Percentiles rank a stretch among this genome's conserved stretches.
phyloP scores from a whole-genome alignment of 2,113 vertebrate species.

The Nestor notabilis region DNA sequence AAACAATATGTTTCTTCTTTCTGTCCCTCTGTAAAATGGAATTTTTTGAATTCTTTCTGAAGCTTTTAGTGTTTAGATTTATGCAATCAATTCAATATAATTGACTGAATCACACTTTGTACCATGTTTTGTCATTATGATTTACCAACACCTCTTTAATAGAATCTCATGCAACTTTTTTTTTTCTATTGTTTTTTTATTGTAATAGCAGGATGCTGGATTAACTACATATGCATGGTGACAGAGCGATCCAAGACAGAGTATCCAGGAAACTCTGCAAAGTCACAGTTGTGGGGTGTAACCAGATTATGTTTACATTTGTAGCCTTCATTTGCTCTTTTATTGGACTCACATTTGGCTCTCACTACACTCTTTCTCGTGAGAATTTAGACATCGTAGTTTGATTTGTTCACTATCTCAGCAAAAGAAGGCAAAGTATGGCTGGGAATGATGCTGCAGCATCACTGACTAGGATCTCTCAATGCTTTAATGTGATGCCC shows the following conservation, averaged over 20 bases:
- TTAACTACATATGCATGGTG: slow-evolving; percentile 59
- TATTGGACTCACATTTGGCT: slow-evolving; percentile 25
- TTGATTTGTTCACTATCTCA: slow-evolving; percentile 32
- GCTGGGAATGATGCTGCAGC: slow-evolving; percentile 26
- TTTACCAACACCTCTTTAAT: slow-evolving; percentile 44
- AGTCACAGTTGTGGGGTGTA: slow-evolving; percentile 46
- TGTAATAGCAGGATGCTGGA: not conserved
- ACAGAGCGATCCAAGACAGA: slow-evolving; percentile 8
- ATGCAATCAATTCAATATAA: slow-evolving; percentile 28
- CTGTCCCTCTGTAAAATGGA: not conserved
- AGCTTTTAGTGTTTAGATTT: slow-evolving; percentile 35
- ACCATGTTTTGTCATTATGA: slow-evolving; percentile 16
- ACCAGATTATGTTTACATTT: slow-evolving; percentile 67
- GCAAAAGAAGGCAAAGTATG: not conserved
- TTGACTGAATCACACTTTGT: not conserved
- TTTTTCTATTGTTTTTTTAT: not conserved
- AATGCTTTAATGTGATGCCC: slow-evolving; percentile 40
- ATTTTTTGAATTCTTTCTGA: not conserved
- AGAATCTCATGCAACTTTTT: slow-evolving; percentile 28
- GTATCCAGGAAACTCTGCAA: slow-evolving; percentile 38
- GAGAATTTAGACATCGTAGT: slow-evolving; percentile 42
- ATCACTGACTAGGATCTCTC: not conserved
- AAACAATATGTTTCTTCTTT: not conserved
- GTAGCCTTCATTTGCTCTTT: not conserved
- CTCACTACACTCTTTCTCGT: slow-evolving; percentile 12